phyloP scores from a whole-genome alignment of 2,888 invertebrate genomes.

The Copidosoma aretas region DNA sequence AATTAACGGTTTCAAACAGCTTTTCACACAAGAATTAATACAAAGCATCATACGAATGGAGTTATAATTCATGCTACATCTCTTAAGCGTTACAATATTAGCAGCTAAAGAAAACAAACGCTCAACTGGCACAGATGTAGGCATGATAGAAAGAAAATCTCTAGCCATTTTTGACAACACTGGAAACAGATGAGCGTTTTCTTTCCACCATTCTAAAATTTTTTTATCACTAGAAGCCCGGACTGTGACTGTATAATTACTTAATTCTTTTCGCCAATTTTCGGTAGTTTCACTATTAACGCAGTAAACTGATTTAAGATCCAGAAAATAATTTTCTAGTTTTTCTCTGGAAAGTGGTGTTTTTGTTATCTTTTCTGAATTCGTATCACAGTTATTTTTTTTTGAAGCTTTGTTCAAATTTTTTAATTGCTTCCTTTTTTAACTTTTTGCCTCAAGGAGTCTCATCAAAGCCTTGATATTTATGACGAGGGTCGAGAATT shows the following conservation, averaged over 20 bases:
- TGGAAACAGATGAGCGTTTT: background rate
- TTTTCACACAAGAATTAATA: slow-evolving; percentile 1
- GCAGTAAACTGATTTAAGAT: accelerated
- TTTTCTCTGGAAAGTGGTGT: background rate
- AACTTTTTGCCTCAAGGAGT: no score
- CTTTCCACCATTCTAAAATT: slow-evolving; percentile 2
- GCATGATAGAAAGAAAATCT: background rate
- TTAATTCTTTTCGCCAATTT: background rate
- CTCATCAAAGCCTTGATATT: no score
- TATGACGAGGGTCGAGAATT: no score
- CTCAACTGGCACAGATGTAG: slow-evolving; percentile 5
- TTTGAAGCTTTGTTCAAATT: no score
- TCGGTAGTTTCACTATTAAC: no score
- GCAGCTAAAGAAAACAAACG: background rate
- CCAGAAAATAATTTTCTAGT: accelerated
- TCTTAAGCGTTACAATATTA: no score
- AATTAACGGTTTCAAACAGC: no score
- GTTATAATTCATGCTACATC: background rate
- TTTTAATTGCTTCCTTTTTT: no score
- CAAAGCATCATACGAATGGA: background rate
- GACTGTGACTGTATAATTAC: background rate
- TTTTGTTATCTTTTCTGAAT: no score
- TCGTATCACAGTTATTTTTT: no score
- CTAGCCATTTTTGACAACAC: background rate
- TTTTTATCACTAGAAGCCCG: background rate